Base-by-base conservation (phyloP, 2,797 vertebrate genomes). In the Mormyrus hasselquistii region DNA sequence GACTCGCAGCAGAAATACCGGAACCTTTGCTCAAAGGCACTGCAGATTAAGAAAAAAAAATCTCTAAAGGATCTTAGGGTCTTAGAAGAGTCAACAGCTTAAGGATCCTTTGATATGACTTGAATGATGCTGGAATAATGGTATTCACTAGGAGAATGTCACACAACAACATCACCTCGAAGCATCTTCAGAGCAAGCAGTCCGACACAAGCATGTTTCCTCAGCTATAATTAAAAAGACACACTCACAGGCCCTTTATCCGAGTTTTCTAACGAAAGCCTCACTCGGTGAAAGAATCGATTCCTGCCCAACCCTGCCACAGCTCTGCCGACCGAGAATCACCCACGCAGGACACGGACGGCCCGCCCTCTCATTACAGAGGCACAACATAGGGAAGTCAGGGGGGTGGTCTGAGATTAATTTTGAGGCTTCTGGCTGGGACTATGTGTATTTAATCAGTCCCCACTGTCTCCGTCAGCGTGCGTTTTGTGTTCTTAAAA, bases 371-470 rank as follows among this genome's bases (percentile, higher is more conserved):
- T 88, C n/a, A 84, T 82, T 53, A 53, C 25, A 82, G 22, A 88
- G 25, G 16, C 44, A 69, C 69, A 82, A 88, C 65, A 79, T 25
- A 62, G 91, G 88, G 90, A 90, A 41, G 25, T 25, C 19, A n/a
- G 41, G 65, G 52, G 83, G 41, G 57, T 88, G 83, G 86, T 89
- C 89, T 87, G 59, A 90, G 91, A 91, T 92, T 93, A 85, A 91
- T 91, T 91, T 93, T 89, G 90, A 90, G 88, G 88, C 87, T 89
- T 87, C 84, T 86, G 87, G 88, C 84, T 88, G 55, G 62, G 87
- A 87, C 88, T 49, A 87, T 89, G 91, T 89, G 91, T 91, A 88
- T 88, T 90, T 92, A 92, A 92, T 92, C 92, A 92, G 87, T 86
- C 88, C 89, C 87, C 89, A 65, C 82, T 82, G 53, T 62, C 65